Evolutionary conservation across 2,113 vertebrate genomes (phyloP), one percentile per base, ranked within the genome.

Genomic region (Colistium nudipinnis): DNA sequence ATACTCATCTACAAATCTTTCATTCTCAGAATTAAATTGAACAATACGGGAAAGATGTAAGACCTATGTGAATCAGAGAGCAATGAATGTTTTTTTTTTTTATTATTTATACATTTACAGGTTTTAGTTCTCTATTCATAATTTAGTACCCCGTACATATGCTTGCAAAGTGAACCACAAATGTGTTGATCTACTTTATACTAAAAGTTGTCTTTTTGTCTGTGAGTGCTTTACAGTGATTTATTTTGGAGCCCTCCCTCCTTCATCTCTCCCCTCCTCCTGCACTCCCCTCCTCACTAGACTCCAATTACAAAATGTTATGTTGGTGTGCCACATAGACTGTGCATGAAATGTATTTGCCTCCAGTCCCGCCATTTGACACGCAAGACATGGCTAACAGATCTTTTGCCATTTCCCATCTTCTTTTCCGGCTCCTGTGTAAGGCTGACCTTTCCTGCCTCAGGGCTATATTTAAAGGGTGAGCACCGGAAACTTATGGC

Each of bases 381-480:
- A 81, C 72, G 8, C 80, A 31, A 62, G 76, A 90, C 45, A 52
- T 77, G 71, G 74, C 78, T 84, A 85, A 82, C 74, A 79, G 79
- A 87, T 87, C 74, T 70, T 55, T 38, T 86, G 77, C 81, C 76
- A 78, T 87, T 77, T 80, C 78, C 80, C 64, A 53, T 81, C 76
- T 84, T 81, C 76, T 84, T 71, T 76, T 81, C 67, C 1, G 0
- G 65, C 81, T 76, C 64, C 66, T 9, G 48, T 78, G 71, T 59
- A 85, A 83, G 66, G 66, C 78, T 88, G 84, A 89, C 86, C 88
- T 90, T 90, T 92, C 65, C 73, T 82, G 66, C 78, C 80, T 89
- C 24, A 4, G 5, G 87, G 80, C 88, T 90, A 88, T 89, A 89
- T 92, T 91, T 90, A 88, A 90, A 88, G 80, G 45, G 55, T 24